Evolutionary conservation across 2,113 vertebrate genomes (phyloP), one percentile per base, ranked within the genome.

Genomic region (Rhea pennata): DNA sequence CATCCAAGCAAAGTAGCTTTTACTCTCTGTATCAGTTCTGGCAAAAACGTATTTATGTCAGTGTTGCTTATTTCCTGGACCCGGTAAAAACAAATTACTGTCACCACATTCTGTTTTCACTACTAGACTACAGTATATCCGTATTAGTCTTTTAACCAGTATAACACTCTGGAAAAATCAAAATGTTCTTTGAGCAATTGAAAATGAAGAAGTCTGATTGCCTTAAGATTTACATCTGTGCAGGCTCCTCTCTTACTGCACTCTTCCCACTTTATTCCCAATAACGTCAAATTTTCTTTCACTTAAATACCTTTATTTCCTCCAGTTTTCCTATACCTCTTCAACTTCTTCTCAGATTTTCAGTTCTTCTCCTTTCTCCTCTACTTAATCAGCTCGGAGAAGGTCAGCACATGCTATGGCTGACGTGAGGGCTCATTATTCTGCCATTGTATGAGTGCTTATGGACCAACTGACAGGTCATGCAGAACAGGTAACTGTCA

Each of bases 341-440:
- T 84, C 26, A 75, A 7, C 15, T 78, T 84, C 39, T 70, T 73
- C 56, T 51, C 23, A 10, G 54, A 23, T 74, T 81, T 81, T 66
- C 74, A 79, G 50, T 59, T 87, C 36, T 84, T 84, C 56, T 95
- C 29, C 65, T 58, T 91, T 89, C 51, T 82, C 7, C 26, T 92
- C 27, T 50, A 8, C 54, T 40, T 80, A 53, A 10, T 36, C 66
- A 95, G 4, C 39, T 75, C 66, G 42, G 65, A 88, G 56, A 91
- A 89, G 69, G 53, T 73, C 24, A 73, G 51, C 31, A 72, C 42
- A 12, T 44, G 24, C 4, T 76, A 74, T 89, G 29, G 13, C 33
- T 91, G 58, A 50, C 1, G 0, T 48, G 54, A 66, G 44, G 22
- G 33, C 26, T 95, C 70, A 85, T 79, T 92, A n/a, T 66, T 94